Percentiles rank a stretch among this genome's conserved stretches.
phyloP scores from a whole-genome alignment of 2,797 vertebrate species.

The Hippopotamyrus pictus region DNA sequence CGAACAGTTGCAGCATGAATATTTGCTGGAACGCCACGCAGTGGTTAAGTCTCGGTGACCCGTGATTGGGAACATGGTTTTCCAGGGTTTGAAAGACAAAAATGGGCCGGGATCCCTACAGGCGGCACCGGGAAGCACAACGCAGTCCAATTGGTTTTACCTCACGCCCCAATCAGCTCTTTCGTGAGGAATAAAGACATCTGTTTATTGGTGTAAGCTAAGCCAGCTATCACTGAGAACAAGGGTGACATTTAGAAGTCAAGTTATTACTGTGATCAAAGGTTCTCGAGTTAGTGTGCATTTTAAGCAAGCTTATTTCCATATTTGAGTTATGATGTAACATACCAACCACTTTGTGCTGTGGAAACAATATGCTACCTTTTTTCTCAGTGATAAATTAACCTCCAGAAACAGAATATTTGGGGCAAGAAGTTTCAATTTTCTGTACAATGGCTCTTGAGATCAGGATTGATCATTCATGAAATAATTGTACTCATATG shows the following conservation, averaged over 20 bases:
- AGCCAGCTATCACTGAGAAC: not conserved
- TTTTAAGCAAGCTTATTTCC: not conserved
- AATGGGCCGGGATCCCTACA: not conserved
- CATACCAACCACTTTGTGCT: not conserved
- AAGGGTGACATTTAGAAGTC: not conserved
- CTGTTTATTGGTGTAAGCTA: not conserved
- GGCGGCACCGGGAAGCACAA: not conserved
- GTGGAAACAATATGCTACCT: not conserved
- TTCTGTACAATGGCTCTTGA: not conserved
- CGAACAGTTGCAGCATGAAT: not conserved
- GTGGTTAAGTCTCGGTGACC: conserved; percentile 9
- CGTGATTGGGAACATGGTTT: not conserved
- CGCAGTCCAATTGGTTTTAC: not conserved
- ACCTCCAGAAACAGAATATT: not conserved
- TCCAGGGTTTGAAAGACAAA: not conserved
- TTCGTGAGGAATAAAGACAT: not conserved
- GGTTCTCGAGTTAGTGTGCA: not conserved
- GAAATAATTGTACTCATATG: not conserved
- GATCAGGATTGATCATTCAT: not conserved
- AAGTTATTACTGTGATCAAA: conserved; percentile 3
- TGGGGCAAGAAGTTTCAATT: too few species aligned
- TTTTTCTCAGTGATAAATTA: not conserved
- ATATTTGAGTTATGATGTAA: not conserved
- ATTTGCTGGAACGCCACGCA: conserved; percentile 9
- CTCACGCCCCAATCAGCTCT: not conserved